These are phyloP conservation scores for Drosophila flavopinicola DNA, from an alignment of 2,888 invertebrate species.

Conservation along the genomic window DNA sequence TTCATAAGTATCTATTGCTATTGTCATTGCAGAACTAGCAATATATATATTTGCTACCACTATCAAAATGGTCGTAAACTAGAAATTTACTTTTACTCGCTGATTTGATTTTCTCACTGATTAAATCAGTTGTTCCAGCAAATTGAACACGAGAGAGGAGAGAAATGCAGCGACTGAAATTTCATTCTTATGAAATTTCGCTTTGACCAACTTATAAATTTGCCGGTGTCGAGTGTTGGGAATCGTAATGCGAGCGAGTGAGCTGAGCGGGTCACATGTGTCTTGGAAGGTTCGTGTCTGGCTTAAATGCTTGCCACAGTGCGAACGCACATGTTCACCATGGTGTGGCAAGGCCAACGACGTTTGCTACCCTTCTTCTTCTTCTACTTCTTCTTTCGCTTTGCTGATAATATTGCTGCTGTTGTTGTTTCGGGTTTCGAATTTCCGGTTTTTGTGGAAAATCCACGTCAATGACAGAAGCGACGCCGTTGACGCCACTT, in stretches of 20 bases:
- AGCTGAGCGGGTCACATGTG: conserved; percentile 52
- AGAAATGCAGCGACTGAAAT: conserved; percentile 27
- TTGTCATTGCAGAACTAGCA: no score
- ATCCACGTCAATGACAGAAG: conserved; percentile 48
- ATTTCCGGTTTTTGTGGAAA: conserved; percentile 53
- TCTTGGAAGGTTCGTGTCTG: conserved; percentile 42
- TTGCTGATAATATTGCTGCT: not conserved
- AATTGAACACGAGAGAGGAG: conserved; percentile 46
- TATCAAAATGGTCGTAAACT: not conserved
- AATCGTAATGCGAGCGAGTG: conserved; percentile 36
- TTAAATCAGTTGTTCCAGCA: conserved; percentile 54
- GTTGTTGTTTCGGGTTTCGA: conserved; percentile 29
- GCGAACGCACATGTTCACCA: conserved; percentile 49
- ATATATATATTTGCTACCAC: no score
- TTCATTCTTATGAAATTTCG: conserved; percentile 55
- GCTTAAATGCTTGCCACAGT: conserved; percentile 48
- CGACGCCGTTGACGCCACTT: conserved; percentile 18
- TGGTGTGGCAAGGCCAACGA: conserved; percentile 46
- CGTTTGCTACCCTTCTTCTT: conserved; percentile 45
- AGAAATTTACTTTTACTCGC: not conserved
- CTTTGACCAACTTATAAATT: conserved; percentile 39
- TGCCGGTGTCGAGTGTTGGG: conserved; percentile 31
- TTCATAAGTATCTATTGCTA: not conserved
- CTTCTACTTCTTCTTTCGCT: not conserved
- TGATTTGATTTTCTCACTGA: conserved; percentile 18